Conservation (phyloP, 2,113 vertebrate species). For the Strix uralensis region DNA sequence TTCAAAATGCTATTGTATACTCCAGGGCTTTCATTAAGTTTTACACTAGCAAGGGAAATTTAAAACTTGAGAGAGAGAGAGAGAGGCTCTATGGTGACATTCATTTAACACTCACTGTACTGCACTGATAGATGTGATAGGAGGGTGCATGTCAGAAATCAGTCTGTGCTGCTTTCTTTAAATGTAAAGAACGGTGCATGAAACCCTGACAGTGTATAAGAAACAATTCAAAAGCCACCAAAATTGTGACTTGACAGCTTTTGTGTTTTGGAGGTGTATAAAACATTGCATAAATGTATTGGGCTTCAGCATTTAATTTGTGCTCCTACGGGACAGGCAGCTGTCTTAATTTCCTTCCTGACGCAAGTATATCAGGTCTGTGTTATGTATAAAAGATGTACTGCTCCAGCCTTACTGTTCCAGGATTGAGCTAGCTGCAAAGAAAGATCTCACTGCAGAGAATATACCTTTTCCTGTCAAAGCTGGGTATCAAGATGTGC, state of each 20-base stretch:
- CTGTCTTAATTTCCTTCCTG: conserved; percentile 24
- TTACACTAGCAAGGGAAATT: conserved; percentile 77
- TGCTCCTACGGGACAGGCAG: conserved; percentile 2
- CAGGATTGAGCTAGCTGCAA: background rate
- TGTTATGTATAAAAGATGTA: conserved; percentile 11
- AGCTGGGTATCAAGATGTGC: background rate
- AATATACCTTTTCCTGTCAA: conserved; percentile 40
- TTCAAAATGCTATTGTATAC: conserved; percentile 80
- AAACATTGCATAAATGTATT: background rate
- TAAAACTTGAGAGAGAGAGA: conserved; percentile 72
- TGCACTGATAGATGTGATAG: conserved; percentile 44
- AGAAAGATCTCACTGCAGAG: background rate
- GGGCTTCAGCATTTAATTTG: background rate
- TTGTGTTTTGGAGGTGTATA: conserved; percentile 33
- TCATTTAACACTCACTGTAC: conserved; percentile 43
- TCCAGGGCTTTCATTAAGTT: conserved; percentile 81
- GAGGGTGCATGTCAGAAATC: conserved; percentile 43
- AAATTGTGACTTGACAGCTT: conserved; percentile 47
- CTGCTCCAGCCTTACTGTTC: background rate
- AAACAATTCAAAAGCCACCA: conserved; percentile 64
- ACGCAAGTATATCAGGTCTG: background rate
- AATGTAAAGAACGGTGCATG: conserved; percentile 46
- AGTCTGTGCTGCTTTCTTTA: conserved; percentile 27
- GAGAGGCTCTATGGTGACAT: conserved; percentile 56
- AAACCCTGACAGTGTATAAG: conserved; percentile 57